Conservation (phyloP, 1,140 invertebrate genomes). For the Zaprionus camerounensis region DNA sequence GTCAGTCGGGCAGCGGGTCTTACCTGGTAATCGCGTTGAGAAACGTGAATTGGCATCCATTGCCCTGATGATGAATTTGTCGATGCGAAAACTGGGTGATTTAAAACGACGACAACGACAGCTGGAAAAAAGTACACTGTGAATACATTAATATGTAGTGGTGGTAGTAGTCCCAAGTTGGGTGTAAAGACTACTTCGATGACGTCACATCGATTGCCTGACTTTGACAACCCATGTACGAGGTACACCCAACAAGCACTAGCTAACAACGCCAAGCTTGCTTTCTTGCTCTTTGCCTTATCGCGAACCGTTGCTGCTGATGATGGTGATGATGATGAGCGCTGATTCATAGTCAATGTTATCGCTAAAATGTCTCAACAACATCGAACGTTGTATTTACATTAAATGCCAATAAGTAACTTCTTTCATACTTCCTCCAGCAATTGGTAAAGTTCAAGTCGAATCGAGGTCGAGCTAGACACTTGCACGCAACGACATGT, state of each 20-base stretch:
- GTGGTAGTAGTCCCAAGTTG: conserved; percentile 40
- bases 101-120: conserved; percentile 20
- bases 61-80: conserved; percentile 40
- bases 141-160: conserved; percentile 57
- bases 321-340: conserved; percentile 22
- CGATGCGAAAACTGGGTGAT: conserved; percentile 57
- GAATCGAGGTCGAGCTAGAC: conserved; percentile 43
- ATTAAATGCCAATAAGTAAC: conserved; percentile 49
- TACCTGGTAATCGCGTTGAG: conserved; percentile 69
- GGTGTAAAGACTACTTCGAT: conserved; percentile 44
- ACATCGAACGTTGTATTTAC: conserved; percentile 43
- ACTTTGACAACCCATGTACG: conserved; percentile 24
- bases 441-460: conserved; percentile 55
- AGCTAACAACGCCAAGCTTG: conserved; percentile 34
- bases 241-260: conserved; percentile 13
- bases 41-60: conserved; percentile 76
- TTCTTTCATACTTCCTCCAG: conserved; percentile 40
- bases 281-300: conserved; percentile 30
- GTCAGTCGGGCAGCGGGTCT: conserved; percentile 41
- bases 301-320: conserved; percentile 11
- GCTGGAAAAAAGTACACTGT: conserved; percentile 55
- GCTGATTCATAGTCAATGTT: conserved; percentile 64
- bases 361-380: conserved; percentile 18
- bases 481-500: conserved; percentile 35
- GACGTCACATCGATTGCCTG: conserved; percentile 54